These are phyloP conservation scores for Opisthocomus hoazin DNA, from an alignment of 2,113 vertebrate genomes.

Conservation along the genomic window DNA sequence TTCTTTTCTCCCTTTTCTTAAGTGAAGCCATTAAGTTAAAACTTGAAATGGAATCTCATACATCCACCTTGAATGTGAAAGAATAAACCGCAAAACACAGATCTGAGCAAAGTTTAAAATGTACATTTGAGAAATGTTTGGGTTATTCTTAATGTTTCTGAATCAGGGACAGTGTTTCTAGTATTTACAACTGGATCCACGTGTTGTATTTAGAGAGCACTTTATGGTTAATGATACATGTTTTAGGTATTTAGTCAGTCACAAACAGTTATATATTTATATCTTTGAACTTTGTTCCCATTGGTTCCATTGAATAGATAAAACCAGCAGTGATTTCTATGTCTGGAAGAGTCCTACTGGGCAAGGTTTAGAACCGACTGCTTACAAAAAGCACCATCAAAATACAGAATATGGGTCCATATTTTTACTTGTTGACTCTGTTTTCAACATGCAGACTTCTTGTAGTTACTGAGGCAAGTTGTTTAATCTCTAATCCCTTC, in stretches of 20 bases:
- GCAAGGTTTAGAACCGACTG: not conserved
- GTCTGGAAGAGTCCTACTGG: not conserved
- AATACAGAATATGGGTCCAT: not conserved
- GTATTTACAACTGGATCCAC: not conserved
- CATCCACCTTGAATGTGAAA: not conserved
- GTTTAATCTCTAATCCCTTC: not conserved
- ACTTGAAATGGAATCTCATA: not conserved
- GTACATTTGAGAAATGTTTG: not conserved
- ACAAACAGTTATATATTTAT: not conserved
- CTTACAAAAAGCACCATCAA: not conserved
- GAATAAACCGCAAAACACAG: not conserved
- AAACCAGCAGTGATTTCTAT: not conserved
- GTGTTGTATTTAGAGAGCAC: not conserved
- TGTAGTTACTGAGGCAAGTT: not conserved
- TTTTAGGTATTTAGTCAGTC: not conserved
- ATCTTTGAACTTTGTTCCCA: not conserved
- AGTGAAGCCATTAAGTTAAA: constrained; percentile 1
- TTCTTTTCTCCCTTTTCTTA: not conserved
- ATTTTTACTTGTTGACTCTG: not conserved
- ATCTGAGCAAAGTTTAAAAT: not conserved
- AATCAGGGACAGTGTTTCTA: not conserved
- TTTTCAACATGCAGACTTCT: not conserved
- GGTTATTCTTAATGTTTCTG: not conserved
- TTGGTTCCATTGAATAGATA: not conserved
- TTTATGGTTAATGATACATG: not conserved